Evolutionary conservation across 2,797 vertebrate species (phyloP).

Genomic region (Sebastes paucispinis): DNA sequence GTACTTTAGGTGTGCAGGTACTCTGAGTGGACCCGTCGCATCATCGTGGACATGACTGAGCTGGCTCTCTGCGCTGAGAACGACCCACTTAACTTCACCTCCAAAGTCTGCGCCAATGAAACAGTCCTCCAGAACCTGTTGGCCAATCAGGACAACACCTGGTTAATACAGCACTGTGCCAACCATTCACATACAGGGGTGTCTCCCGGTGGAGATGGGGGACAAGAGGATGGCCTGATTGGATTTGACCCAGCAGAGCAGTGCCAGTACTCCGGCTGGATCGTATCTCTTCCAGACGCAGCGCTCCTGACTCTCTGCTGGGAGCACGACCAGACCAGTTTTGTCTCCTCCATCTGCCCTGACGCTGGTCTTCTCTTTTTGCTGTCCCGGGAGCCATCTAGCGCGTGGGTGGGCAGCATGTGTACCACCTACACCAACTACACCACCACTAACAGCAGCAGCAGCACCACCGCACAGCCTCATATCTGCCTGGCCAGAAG

Average conservation of each 20-base stretch:
- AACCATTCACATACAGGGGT: slow-evolving; percentile 58
- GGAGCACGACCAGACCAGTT: slow-evolving; percentile 80
- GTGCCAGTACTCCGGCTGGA: slow-evolving; percentile 82
- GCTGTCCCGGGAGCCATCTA: slow-evolving; percentile 72
- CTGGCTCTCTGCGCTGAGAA: slow-evolving; percentile 80
- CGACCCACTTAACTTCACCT: slow-evolving; percentile 79
- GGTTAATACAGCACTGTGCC: slow-evolving; percentile 78
- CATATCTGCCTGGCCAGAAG: slow-evolving; percentile 66
- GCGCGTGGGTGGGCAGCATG: slow-evolving; percentile 76
- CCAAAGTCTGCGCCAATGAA: slow-evolving; percentile 75
- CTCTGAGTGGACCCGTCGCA: slow-evolving; percentile 77
- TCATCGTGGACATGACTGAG: slow-evolving; percentile 83
- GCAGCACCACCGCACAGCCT: neutral
- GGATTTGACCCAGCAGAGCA: slow-evolving; percentile 66
- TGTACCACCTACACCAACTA: slow-evolving; percentile 74
- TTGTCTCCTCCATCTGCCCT: slow-evolving; percentile 75
- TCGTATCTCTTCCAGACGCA: slow-evolving; percentile 62
- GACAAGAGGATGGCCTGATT: neutral
- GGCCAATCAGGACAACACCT: slow-evolving; percentile 83
- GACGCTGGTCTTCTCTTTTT: slow-evolving; percentile 56
- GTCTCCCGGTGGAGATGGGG: neutral
- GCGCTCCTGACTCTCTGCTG: slow-evolving; percentile 79
- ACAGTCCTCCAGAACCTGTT: slow-evolving; percentile 79
- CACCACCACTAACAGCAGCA: slow-evolving; percentile 31
- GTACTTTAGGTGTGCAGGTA: slow-evolving; percentile 74